These are phyloP conservation scores for Dryobota labecula DNA, from an alignment of 2,888 invertebrate genomes.

Conservation along the genomic window DNA sequence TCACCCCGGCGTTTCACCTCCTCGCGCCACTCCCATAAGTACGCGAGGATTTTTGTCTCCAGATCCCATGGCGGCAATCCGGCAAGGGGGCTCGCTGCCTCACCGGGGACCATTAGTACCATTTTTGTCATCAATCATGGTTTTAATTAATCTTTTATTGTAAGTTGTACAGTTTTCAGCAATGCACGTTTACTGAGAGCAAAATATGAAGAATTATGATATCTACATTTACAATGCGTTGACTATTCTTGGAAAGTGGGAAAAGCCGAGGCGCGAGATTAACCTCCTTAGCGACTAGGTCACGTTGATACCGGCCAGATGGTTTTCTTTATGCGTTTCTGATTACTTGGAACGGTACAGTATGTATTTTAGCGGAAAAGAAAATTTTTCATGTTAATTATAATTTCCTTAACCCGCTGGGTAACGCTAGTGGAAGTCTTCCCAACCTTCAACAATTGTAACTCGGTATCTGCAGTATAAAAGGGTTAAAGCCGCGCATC, in stretches of 20 bases:
- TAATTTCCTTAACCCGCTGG: neutral
- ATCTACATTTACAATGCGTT: neutral
- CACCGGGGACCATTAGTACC: no score
- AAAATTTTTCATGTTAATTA: neutral
- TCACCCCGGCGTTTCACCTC: no score
- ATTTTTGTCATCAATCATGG: no score
- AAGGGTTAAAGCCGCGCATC: neutral
- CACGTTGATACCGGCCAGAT: constrained; percentile 10
- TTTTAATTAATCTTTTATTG: neutral
- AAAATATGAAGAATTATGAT: neutral
- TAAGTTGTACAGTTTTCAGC: neutral
- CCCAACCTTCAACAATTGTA: no score
- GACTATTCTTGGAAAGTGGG: neutral
- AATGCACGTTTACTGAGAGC: neutral
- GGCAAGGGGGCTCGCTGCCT: no score
- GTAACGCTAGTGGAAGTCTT: neutral
- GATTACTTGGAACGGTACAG: neutral
- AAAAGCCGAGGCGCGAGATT: neutral
- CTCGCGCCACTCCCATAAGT: no score
- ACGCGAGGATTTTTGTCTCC: no score
- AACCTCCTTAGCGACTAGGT: constrained; percentile 11
- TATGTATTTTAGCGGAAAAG: no score
- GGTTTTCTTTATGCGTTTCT: constrained; percentile 13
- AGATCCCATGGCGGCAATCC: no score
- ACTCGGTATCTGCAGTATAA: neutral